Evolutionary conservation across 2,888 invertebrate species (phyloP), one percentile per base, ranked within the genome.

Genomic region (Acrocera orbiculus): DNA sequence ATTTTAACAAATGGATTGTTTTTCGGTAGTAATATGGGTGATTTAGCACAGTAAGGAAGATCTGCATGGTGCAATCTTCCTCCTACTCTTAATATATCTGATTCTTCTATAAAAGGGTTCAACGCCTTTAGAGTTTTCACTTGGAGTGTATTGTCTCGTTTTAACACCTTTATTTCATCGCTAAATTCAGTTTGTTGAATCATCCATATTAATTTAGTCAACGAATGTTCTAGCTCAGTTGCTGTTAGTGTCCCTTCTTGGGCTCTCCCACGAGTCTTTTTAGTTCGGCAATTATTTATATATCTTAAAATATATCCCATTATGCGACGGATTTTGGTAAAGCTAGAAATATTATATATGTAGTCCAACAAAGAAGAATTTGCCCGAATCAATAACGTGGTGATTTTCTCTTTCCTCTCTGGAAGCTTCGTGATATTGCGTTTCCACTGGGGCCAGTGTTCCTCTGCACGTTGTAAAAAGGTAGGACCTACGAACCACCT

Each of bases 1-100:
- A 17, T 15, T 16, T 27, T 23, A 2, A 31, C 22, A 16, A 36
- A 36, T 1, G 27, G 23, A 22, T 36, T 16, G 10, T 27, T 25
- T 27, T 39, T 32, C 6, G 46, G 46, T 10, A 50, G 27, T 8
- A 50, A 19, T 5, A 47, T 41, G 1, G 43, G 44, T 40, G 42
- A 41, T 29, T 42, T 46, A 16, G 29, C 35, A 13, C 36, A 25
- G 11, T 34, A 36, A 14, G 36, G 32, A 9, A 44, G 13, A 7
- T 37, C 20, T 9, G 47, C 36, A 29, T 44, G 37, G 17, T 39
- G 27, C 1, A 51, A 19, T 8, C 40, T 20, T 11, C 41, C 38
- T 30, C 38, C 36, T 7, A 35, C 35, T 11, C 35, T n/a, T 3
- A 35, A 4, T 4, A 35, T n/a, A 2, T 13, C n/a, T 4, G n/a